A percentile compares a stretch with the other conserved stretches of the same genome.
These are phyloP conservation scores for Cataglyphis albicans DNA, from an alignment of 2,888 invertebrate genomes.

Conservation along the genomic window DNA sequence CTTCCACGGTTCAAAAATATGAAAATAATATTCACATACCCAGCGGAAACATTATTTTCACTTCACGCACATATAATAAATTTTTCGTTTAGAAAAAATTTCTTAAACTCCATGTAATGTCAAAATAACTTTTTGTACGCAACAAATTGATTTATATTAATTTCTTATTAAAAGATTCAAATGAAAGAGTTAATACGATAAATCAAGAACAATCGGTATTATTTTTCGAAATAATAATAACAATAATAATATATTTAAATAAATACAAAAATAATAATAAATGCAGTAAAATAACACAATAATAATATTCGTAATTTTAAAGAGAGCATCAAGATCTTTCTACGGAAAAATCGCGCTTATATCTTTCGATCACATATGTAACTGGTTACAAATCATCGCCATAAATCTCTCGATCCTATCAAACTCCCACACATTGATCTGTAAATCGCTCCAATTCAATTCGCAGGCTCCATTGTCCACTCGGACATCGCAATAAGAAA, in stretches of 20 bases:
- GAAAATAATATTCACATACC: background rate
- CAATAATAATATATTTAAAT: background rate
- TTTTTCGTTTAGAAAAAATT: background rate
- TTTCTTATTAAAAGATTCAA: background rate
- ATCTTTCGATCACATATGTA: background rate
- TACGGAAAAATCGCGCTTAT: background rate
- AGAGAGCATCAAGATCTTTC: background rate
- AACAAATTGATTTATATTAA: background rate
- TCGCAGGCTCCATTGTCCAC: background rate
- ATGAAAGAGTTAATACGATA: background rate
- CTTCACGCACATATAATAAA: background rate
- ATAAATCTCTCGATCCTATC: background rate
- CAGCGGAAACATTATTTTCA: background rate
- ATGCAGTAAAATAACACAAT: background rate
- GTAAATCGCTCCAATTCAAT: conserved; percentile 11
- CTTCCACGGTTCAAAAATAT: background rate
- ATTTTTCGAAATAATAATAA: background rate
- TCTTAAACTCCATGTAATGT: background rate
- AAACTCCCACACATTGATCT: background rate
- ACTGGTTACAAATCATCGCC: background rate
- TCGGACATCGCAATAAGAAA: conserved; percentile 8
- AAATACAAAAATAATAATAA: background rate
- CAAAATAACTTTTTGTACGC: background rate
- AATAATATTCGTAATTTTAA: background rate
- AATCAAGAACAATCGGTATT: background rate